These are phyloP conservation scores for Oncorhynchus tshawytscha DNA, from an alignment of 2,113 vertebrate genomes.

Conservation along the genomic window DNA sequence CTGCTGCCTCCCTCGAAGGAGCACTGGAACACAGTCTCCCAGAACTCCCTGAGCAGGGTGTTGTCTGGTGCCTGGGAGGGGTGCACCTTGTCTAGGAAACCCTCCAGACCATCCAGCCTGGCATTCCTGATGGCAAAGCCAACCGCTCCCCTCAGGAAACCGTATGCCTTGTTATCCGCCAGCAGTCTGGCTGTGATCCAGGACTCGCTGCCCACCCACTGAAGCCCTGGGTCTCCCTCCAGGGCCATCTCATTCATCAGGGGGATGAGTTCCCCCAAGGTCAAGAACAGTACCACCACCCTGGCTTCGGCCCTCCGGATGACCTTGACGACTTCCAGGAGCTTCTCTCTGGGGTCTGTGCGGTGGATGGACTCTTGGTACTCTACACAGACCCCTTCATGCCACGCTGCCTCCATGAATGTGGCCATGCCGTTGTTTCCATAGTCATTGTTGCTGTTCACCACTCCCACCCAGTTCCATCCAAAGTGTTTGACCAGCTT, in stretches of 20 bases:
- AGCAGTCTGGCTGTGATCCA: conserved; percentile 41
- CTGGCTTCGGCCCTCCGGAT: conserved; percentile 45
- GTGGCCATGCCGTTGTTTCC: conserved; percentile 53
- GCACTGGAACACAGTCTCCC: conserved; percentile 50
- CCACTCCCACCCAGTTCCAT: conserved; percentile 57
- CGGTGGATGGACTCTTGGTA: conserved; percentile 42
- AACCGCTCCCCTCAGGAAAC: conserved; percentile 39
- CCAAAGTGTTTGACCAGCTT: conserved; percentile 54
- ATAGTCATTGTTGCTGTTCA: conserved; percentile 51
- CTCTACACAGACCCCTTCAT: conserved; percentile 48
- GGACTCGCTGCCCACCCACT: conserved; percentile 40
- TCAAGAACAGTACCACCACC: conserved; percentile 37
- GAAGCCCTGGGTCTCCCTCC: conserved; percentile 29
- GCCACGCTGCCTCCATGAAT: conserved; percentile 39
- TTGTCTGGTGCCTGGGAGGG: conserved; percentile 24
- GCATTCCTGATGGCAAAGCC: conserved; percentile 31
- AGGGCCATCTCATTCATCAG: conserved; percentile 34
- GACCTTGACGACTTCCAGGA: conserved; percentile 33
- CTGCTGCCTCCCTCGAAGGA: conserved; percentile 9
- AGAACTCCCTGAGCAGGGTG: conserved; percentile 41
- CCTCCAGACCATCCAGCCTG: conserved; percentile 27
- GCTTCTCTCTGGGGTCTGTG: conserved; percentile 44
- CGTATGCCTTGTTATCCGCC: conserved; percentile 8
- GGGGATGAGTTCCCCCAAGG: conserved; percentile 19
- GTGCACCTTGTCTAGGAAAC: conserved; percentile 40